These are phyloP conservation scores for Diadema setosum DNA, from an alignment of 35 echinoderm and acorn worm genomes.

Conservation along the genomic window DNA sequence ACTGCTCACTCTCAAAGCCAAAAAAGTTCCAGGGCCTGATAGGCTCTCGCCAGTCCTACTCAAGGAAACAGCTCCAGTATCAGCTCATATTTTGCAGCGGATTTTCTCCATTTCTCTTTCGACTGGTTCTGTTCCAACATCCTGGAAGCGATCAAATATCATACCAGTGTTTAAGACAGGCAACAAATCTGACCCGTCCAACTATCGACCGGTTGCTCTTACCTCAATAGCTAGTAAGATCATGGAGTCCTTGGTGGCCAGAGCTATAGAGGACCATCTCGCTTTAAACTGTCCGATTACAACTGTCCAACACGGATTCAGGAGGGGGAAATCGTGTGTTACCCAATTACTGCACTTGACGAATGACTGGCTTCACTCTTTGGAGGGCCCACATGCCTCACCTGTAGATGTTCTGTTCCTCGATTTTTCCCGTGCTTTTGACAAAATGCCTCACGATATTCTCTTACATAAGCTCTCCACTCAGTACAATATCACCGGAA, in stretches of 20 bases:
- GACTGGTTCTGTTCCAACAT: too few relatives aligned
- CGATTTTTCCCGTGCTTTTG: constrained; percentile 26
- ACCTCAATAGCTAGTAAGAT: not conserved
- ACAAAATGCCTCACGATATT: constrained; percentile 11
- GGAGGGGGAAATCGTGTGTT: not conserved
- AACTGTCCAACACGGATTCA: constrained; percentile 2
- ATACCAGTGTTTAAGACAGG: too few relatives aligned
- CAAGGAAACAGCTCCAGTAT: too few relatives aligned
- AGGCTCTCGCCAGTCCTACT: too few relatives aligned
- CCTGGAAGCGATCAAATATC: too few relatives aligned
- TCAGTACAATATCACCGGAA: not conserved
- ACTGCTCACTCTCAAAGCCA: too few relatives aligned
- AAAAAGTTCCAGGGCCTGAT: too few relatives aligned
- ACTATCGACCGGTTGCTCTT: too few relatives aligned
- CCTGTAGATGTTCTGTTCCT: not conserved
- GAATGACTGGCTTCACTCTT: not conserved
- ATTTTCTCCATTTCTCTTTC: too few relatives aligned
- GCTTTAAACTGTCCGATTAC: not conserved
- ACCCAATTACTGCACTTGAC: not conserved
- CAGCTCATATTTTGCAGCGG: too few relatives aligned
- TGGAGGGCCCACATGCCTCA: not conserved
- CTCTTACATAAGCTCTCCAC: not conserved
- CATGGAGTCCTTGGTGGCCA: not conserved
- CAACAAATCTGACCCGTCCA: too few relatives aligned
- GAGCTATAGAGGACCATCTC: not conserved